Evolutionary conservation across 92 coral and sea anemone genomes (phyloP).

Genomic region (Palythoa grandiflora): DNA sequence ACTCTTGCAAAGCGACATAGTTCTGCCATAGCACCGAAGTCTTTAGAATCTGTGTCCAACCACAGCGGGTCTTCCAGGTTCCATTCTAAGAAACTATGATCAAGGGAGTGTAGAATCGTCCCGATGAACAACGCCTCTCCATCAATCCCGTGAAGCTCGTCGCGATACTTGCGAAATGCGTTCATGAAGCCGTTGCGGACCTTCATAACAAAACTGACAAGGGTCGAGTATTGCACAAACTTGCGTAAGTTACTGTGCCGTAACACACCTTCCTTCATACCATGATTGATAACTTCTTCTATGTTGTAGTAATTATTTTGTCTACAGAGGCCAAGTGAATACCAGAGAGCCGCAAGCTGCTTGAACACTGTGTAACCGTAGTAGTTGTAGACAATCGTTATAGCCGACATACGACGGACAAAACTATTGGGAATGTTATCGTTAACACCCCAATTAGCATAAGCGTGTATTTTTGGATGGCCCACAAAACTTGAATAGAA

Average conservation of each 20-base stretch:
- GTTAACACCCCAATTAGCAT: constrained; percentile 31
- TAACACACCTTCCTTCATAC: constrained; percentile 29
- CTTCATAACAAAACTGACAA: constrained; percentile 26
- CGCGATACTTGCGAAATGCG: constrained; percentile 22
- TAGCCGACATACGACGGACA: constrained; percentile 34
- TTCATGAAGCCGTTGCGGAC: constrained; percentile 31
- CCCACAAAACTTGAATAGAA: neutral
- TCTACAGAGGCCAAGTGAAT: constrained; percentile 20
- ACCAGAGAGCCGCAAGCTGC: constrained; percentile 20
- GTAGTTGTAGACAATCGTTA: constrained; percentile 28
- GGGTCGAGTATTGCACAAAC: constrained; percentile 6
- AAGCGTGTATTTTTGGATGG: constrained; percentile 11
- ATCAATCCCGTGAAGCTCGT: constrained; percentile 32
- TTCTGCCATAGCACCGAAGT: constrained; percentile 33
- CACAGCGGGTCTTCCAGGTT: constrained; percentile 9
- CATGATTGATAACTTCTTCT: constrained; percentile 5
- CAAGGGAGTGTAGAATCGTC: constrained; percentile 16
- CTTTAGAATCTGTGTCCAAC: constrained; percentile 14
- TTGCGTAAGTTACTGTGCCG: constrained; percentile 18
- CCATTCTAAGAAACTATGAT: constrained; percentile 25
- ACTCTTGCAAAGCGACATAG: constrained; percentile 29
- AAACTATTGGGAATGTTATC: constrained; percentile 16
- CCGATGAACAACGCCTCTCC: constrained; percentile 36
- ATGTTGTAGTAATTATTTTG: constrained; percentile 16
- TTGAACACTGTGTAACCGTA: constrained; percentile 34